phyloP scores from a whole-genome alignment of 1,140 invertebrate genomes.

The Brachionus plicatilis region DNA sequence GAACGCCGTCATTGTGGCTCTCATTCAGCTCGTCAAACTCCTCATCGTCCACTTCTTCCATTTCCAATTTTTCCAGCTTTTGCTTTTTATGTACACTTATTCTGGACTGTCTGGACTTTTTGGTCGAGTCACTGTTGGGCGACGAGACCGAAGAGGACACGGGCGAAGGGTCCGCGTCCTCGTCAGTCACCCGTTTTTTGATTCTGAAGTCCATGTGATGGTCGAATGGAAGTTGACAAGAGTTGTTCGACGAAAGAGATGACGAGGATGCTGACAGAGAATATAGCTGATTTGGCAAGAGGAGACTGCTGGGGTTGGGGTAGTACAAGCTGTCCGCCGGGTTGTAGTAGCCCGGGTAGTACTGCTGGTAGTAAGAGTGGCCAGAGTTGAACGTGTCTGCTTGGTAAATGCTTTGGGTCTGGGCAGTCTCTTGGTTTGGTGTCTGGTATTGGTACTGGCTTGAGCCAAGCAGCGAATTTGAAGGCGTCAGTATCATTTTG shows the following conservation, averaged over 20 bases:
- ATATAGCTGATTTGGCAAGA: not conserved
- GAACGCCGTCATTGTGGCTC: not conserved
- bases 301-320: not conserved
- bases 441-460: constrained; percentile 16
- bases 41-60: not conserved
- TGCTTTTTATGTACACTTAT: not conserved
- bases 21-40: not conserved
- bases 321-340: not conserved
- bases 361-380: constrained; percentile 7
- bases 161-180: not conserved
- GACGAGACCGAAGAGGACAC: not conserved
- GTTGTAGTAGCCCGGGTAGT: not conserved
- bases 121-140: not conserved
- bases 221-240: not conserved
- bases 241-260: not conserved
- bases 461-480: not conserved
- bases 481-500: constrained; percentile 20
- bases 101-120: not conserved
- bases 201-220: not conserved
- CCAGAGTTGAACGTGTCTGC: not conserved
- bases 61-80: not conserved
- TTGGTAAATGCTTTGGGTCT: not conserved
- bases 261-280: not conserved
- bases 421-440: not conserved
- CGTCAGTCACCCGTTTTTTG: not conserved